phyloP scores from a whole-genome alignment of 2,888 invertebrate genomes.

The Biston stratarius region DNA sequence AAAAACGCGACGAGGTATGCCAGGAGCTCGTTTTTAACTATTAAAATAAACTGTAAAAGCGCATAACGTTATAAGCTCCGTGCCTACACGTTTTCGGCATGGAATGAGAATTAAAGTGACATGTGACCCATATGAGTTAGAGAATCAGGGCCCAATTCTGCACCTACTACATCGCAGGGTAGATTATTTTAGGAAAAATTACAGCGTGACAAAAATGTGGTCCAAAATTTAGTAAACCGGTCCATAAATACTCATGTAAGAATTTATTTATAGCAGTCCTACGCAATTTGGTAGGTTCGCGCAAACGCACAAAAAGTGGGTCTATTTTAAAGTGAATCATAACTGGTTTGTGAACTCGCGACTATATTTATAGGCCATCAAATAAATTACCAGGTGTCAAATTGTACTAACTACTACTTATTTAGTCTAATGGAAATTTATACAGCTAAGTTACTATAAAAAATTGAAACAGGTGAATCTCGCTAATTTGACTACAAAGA shows the following conservation, averaged over 20 bases:
- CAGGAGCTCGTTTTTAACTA: too few species aligned
- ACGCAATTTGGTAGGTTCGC: constrained; percentile 12
- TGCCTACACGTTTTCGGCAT: too few species aligned
- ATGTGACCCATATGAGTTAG: too few species aligned
- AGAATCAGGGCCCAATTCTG: too few species aligned
- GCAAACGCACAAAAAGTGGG: constrained; percentile 13
- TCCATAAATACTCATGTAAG: not conserved
- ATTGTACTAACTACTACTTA: not conserved
- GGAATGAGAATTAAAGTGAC: too few species aligned
- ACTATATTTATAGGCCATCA: constrained; percentile 4
- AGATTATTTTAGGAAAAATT: not conserved
- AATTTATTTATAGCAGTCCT: constrained; percentile 1
- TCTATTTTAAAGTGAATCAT: constrained; percentile 3
- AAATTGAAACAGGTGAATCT: not conserved
- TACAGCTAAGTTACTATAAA: not conserved
- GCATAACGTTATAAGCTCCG: too few species aligned
- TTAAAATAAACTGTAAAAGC: too few species aligned
- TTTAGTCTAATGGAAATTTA: constrained; percentile 4
- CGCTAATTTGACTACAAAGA: not conserved
- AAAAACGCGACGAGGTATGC: too few species aligned
- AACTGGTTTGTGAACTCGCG: not conserved
- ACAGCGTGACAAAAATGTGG: not conserved
- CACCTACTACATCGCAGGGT: too few species aligned
- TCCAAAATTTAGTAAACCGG: not conserved
- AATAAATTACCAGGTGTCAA: constrained; percentile 9